phyloP scores from a whole-genome alignment of 2,797 vertebrate genomes.

The Gallinago solitaria region DNA sequence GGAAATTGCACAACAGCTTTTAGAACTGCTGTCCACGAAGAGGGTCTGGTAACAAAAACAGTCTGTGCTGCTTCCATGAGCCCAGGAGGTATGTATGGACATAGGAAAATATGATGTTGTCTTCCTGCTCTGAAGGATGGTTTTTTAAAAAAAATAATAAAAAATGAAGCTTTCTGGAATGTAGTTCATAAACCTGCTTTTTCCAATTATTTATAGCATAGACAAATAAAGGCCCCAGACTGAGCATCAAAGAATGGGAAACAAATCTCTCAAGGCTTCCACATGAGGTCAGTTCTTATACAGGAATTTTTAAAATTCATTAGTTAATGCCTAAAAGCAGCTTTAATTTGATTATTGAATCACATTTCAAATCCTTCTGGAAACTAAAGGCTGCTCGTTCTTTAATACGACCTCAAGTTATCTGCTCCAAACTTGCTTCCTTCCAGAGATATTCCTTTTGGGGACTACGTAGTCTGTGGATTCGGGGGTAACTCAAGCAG shows the following conservation, averaged over 20 bases:
- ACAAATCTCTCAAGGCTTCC: background rate
- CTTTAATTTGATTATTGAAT: background rate
- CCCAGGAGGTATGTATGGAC: background rate
- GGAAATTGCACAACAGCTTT: constrained; percentile 34
- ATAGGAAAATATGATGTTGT: background rate
- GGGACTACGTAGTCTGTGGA: background rate
- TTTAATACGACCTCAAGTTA: background rate
- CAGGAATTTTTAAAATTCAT: background rate
- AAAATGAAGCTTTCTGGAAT: constrained; percentile 27
- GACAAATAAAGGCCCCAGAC: background rate
- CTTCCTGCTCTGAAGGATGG: background rate
- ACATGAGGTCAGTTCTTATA: background rate
- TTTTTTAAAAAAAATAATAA: background rate
- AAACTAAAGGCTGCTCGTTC: background rate
- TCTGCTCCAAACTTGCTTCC: background rate
- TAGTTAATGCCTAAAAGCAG: background rate
- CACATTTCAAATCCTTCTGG: background rate
- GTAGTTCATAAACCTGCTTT: constrained; percentile 60
- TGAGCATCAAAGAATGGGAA: background rate
- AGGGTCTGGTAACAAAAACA: background rate
- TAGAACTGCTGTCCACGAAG: background rate
- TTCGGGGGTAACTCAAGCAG: background rate
- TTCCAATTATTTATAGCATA: constrained; percentile 48
- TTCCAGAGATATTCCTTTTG: background rate
- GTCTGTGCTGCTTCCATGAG: constrained; percentile 56